Evolutionary conservation across 1,140 invertebrate species (phyloP).

Genomic region (Anastatus disparis): DNA sequence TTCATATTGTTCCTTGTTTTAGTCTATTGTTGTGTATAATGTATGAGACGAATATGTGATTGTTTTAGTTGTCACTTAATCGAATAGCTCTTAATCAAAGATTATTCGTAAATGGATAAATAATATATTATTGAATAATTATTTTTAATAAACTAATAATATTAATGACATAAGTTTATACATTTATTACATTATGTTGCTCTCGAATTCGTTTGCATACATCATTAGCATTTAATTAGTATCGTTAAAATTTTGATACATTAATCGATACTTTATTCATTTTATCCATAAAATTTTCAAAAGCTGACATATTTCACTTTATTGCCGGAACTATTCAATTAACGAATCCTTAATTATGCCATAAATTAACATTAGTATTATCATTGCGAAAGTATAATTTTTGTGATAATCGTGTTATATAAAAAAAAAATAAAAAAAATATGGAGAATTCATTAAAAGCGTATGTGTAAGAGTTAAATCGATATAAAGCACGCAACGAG

Average conservation of each 20-base stretch:
- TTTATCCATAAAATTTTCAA: neutral
- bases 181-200: too few species aligned
- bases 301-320: neutral
- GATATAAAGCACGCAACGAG: neutral
- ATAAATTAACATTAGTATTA: conserved; percentile 8
- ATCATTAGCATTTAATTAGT: neutral
- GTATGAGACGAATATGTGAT: neutral
- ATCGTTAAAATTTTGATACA: neutral
- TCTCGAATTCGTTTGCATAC: too few species aligned
- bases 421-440: neutral
- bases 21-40: too few species aligned
- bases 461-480: neutral
- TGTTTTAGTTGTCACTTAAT: conserved; percentile 19
- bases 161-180: too few species aligned
- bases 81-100: conserved; percentile 16
- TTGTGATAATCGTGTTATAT: conserved; percentile 4
- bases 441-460: neutral
- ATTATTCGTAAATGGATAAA: too few species aligned
- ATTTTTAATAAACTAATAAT: too few species aligned
- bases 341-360: neutral
- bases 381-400: conserved; percentile 23
- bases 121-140: too few species aligned
- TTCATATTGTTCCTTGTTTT: too few species aligned
- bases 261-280: neutral
- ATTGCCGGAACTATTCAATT: conserved; percentile 19